Percentiles rank a stretch among this genome's conserved stretches.
Conservation (phyloP, 2,113 vertebrate genomes). For the Oncorhynchus clarkii region DNA sequence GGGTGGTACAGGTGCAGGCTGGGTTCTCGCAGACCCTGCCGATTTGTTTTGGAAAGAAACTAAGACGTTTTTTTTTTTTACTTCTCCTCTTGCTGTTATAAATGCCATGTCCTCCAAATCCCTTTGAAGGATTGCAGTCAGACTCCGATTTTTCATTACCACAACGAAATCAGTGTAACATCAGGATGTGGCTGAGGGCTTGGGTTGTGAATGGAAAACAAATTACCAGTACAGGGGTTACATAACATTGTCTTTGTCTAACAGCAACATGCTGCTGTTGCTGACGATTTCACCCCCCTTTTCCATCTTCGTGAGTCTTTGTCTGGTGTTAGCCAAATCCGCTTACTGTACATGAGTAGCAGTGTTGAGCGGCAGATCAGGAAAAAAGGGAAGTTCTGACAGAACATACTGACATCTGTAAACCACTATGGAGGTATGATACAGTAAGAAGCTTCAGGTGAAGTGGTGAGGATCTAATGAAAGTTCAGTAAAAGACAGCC, state of each 20-base stretch:
- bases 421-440: neutral
- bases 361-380: neutral
- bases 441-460: neutral
- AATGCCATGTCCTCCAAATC: constrained; percentile 7
- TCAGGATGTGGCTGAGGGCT: neutral
- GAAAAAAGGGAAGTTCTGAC: neutral
- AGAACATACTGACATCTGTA: neutral
- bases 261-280: neutral
- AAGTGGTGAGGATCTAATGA: neutral
- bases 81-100: neutral
- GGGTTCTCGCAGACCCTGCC: constrained; percentile 7
- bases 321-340: neutral
- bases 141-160: constrained; percentile 1
- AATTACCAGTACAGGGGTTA: neutral
- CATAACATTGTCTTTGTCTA: neutral
- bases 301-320: neutral
- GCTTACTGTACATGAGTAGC: neutral
- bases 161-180: neutral
- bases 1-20: neutral
- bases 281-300: neutral
- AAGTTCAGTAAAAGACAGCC: neutral
- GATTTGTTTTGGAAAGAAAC: neutral
- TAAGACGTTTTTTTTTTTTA: neutral
- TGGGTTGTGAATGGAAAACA: neutral
- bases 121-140: constrained; percentile 3